Evolutionary conservation across 2,888 invertebrate genomes (phyloP), one percentile per base, ranked within the genome.

Genomic region (Ormyrus nitidulus): DNA sequence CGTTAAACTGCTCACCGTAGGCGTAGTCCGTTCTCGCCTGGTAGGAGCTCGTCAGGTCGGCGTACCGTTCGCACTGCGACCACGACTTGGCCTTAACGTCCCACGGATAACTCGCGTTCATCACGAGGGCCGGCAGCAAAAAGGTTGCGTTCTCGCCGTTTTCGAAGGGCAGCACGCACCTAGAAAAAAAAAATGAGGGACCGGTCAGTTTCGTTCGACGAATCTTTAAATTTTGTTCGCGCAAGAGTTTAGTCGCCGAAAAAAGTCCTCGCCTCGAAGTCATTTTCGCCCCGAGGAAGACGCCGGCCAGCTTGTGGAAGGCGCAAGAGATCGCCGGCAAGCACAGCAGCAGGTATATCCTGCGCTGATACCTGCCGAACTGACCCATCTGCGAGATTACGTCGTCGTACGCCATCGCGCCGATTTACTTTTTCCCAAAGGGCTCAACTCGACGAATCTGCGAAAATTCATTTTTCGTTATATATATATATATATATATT

Each of bases 281-380:
- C 77, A 94, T 93, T 90, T 93, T 93, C 5, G 94, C 94, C 79
- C 94, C 92, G 7, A 95, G 91, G 87, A 95, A 95, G 0, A 95
- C 94, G 79, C 94, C 94, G 13, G 93, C 94, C 62, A 95, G 90
- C 88, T 95, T 95, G 88, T 95, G 95, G 84, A 95, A 94, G 68
- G 95, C 95, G 89, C 94, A 94, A 13, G 94, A 92, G 85, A 95
- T 94, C 7, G 94, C 94, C 34, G 95, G 95, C 68, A 95, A 91
- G 85, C 95, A 94, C 62, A 95, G 91, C 62, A 95, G 89, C 81
- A 95, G 91, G 86, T 94, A 95, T 82, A 95, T 93, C 82, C 93
- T 91, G 84, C 92, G 93, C 88, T 95, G 95, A 87, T 95, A 95
- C 66, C 91, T 92, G 34, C 95, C 95, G 85, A 95, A 95, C 84